Base-by-base conservation (phyloP, 2,888 invertebrate genomes). In the Leptura quadrifasciata region DNA sequence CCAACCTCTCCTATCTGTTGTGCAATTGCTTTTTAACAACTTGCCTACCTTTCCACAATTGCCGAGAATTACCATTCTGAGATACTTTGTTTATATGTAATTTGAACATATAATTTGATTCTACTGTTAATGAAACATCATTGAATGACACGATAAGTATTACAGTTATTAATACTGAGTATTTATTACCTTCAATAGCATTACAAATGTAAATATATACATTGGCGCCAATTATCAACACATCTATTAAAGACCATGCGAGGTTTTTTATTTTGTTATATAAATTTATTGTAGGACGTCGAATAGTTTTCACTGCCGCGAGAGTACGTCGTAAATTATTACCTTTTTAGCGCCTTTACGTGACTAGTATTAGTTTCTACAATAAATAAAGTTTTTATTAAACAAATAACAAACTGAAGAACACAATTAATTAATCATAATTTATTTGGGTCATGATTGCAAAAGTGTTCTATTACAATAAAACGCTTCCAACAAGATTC, bases 371-470 rank as follows among this genome's bases (percentile, higher is more conserved):
- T 18, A 15, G 21, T 57, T 57, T 57, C 57, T 57, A 57, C 57
- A 0, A 57, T 20, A 57, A 47, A 57, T 57, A 57, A 57, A 18
- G 57, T 57, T 57, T 18, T 57, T 57, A 47, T 64, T 18, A n/a
- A 47, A 64, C 20, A 47, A 64, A 64, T 47, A 47, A 64, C 1
- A 18, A 18, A 39, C 9, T 39, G 18, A 20, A 63, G 21, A 12
- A 20, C 39, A 39, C 20, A 6, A 20, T 39, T 47, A 21, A 52
- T 20, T 64, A 47, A 39, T 39, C 61, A 63, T 10, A 63, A 63
- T 35, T 35, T 35, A 54, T 63, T 21, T 68, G 57, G 75, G 75
- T 76, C 72, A 76, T 20, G 68, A 68, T 57, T 68, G 39, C 47
- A 61, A 65, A 70, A 68, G 65, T 67, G 35, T 54, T 67, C 60